Percentiles rank a stretch among this genome's conserved stretches.
Conservation (phyloP, 2,888 invertebrate species). For the Petrophora chlorosata region DNA sequence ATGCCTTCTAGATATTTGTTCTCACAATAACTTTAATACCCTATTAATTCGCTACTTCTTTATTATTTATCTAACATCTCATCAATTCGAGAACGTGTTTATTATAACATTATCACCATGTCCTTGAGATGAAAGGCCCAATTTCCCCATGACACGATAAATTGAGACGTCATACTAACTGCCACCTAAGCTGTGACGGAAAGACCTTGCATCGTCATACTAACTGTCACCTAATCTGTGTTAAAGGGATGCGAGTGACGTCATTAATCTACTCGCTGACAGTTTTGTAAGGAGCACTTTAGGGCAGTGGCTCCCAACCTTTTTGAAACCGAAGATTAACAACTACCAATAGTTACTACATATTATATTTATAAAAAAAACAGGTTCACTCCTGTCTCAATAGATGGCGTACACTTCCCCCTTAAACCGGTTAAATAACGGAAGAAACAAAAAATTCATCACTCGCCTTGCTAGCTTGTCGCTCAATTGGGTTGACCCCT, state of each 20-base stretch:
- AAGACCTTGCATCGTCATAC: neutral
- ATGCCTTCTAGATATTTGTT: neutral
- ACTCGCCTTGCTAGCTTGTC: too few relatives aligned
- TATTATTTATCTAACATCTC: neutral
- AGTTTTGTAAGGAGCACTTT: slow-evolving; percentile 22
- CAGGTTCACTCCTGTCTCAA: too few relatives aligned
- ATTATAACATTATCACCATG: neutral
- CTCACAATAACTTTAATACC: neutral
- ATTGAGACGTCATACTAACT: neutral
- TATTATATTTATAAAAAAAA: too few relatives aligned
- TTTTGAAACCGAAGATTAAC: too few relatives aligned
- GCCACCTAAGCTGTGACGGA: neutral
- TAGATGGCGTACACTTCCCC: too few relatives aligned
- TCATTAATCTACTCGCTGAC: slow-evolving; percentile 19
- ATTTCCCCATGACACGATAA: neutral
- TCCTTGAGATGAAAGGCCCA: slow-evolving; percentile 3
- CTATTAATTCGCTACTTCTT: neutral
- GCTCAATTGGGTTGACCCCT: too few relatives aligned
- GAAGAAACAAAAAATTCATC: too few relatives aligned
- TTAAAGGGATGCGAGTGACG: slow-evolving; percentile 17
- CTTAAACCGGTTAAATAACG: too few relatives aligned
- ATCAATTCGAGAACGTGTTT: slow-evolving; percentile 2
- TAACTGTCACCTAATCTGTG: slow-evolving; percentile 3
- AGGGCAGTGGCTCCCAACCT: too few relatives aligned
- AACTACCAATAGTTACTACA: too few relatives aligned